Percentiles rank a stretch among this genome's conserved stretches.
Evolutionary conservation across 2,888 invertebrate genomes (phyloP).

Genomic region (Branchipolynoe longqiensis): DNA sequence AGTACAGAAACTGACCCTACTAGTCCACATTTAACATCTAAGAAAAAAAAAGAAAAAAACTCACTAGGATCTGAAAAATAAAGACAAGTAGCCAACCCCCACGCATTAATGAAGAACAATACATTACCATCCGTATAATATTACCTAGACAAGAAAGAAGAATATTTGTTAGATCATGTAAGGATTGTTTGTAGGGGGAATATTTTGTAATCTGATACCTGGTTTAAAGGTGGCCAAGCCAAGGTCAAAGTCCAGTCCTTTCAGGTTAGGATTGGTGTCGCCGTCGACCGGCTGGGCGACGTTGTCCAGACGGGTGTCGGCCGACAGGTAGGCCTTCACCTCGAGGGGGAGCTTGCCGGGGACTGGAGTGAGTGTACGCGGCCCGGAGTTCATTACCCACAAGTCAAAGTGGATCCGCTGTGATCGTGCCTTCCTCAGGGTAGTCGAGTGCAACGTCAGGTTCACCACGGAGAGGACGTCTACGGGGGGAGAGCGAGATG

Average conservation of each 20-base stretch:
- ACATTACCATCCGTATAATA: too few species aligned
- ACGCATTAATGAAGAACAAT: too few species aligned
- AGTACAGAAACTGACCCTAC: too few species aligned
- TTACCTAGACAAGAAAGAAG: too few species aligned
- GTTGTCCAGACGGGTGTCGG: background rate
- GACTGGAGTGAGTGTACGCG: background rate
- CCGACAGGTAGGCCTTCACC: slow-evolving; percentile 5
- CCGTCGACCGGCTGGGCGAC: slow-evolving; percentile 1
- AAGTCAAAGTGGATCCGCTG: background rate
- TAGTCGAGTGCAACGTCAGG: background rate
- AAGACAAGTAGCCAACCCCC: too few species aligned
- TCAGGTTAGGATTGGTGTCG: background rate
- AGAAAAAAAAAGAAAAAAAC: too few species aligned
- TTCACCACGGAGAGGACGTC: background rate
- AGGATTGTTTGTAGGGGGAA: too few species aligned
- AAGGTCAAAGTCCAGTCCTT: background rate
- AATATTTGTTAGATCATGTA: too few species aligned
- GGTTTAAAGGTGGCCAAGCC: background rate
- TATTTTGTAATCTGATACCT: too few species aligned
- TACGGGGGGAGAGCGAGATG: too few species aligned
- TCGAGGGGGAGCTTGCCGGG: background rate
- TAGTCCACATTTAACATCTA: too few species aligned
- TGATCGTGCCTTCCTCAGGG: background rate
- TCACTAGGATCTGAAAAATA: too few species aligned
- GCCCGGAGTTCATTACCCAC: background rate